phyloP scores from a whole-genome alignment of 2,797 vertebrate species.

The Hapalemur alaotrensis region DNA sequence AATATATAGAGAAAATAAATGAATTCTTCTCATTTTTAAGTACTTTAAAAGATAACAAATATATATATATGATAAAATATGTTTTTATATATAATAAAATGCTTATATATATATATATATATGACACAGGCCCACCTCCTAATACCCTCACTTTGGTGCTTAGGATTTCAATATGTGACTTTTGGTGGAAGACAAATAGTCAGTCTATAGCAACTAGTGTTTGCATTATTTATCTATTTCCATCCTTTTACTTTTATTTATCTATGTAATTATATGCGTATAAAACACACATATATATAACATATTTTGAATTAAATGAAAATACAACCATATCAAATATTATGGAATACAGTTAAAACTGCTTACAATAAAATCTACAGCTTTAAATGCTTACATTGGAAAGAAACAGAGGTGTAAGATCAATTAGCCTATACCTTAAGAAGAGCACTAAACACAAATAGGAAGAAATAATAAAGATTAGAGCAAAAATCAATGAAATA shows the following conservation, averaged over 20 bases:
- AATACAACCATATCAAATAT: not conserved
- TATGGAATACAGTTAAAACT: not conserved
- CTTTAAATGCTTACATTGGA: not conserved
- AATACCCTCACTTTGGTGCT: too few species aligned
- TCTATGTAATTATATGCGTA: not conserved
- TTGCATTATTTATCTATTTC: not conserved
- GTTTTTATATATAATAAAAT: not conserved
- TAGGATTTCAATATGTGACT: not conserved
- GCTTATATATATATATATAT: not conserved
- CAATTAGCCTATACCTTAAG: not conserved
- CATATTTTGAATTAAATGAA: conserved; percentile 34
- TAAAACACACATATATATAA: not conserved
- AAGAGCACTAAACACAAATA: not conserved
- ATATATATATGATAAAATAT: not conserved
- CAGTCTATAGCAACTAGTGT: not conserved
- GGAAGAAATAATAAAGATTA: not conserved
- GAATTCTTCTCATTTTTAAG: not conserved
- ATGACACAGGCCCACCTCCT: not conserved
- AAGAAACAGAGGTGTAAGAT: not conserved
- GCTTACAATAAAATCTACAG: not conserved
- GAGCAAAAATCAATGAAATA: not conserved
- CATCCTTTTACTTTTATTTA: not conserved
- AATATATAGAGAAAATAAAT: not conserved
- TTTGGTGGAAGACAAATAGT: not conserved
- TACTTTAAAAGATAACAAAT: not conserved